Conservation (phyloP, 2,113 vertebrate genomes). For the Balaeniceps rex region DNA sequence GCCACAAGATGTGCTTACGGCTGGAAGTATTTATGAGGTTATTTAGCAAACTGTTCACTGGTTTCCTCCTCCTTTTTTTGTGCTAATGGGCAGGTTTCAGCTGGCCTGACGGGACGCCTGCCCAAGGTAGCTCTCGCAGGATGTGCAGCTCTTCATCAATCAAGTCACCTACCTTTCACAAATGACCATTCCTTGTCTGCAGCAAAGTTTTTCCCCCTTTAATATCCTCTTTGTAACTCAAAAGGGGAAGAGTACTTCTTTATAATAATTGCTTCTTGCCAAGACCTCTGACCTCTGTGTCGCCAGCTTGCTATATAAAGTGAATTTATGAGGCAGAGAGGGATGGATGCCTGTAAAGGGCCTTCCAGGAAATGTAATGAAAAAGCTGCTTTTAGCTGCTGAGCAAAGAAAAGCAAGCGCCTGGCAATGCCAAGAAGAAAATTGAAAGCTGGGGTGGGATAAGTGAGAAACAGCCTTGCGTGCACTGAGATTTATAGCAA, state of each 20-base stretch:
- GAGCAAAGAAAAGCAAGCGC: constrained; percentile 32
- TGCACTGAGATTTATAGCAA: constrained; percentile 35
- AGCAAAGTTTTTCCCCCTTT: background rate
- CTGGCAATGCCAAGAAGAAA: constrained; percentile 47
- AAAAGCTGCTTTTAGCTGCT: constrained; percentile 54
- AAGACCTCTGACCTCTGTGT: constrained; percentile 38
- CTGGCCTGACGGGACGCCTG: background rate
- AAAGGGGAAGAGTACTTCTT: constrained; percentile 10
- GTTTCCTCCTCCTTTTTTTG: background rate
- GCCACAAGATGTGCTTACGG: constrained; percentile 1
- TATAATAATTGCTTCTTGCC: constrained; percentile 35
- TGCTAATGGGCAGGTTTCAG: background rate
- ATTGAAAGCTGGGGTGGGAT: constrained; percentile 29
- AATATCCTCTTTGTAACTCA: constrained; percentile 17
- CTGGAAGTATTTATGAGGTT: constrained; percentile 60
- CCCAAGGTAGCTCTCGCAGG: background rate
- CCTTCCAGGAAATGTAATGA: constrained; percentile 64
- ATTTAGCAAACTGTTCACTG: background rate
- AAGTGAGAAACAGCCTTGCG: constrained; percentile 3
- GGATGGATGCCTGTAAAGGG: constrained; percentile 32
- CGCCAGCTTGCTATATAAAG: constrained; percentile 44
- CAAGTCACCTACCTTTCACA: background rate
- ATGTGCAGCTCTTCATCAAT: background rate
- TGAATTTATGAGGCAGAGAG: constrained; percentile 58
- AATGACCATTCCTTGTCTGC: background rate